These are phyloP conservation scores for Alligator sinensis DNA, from an alignment of 2,113 vertebrate genomes.

Conservation along the genomic window DNA sequence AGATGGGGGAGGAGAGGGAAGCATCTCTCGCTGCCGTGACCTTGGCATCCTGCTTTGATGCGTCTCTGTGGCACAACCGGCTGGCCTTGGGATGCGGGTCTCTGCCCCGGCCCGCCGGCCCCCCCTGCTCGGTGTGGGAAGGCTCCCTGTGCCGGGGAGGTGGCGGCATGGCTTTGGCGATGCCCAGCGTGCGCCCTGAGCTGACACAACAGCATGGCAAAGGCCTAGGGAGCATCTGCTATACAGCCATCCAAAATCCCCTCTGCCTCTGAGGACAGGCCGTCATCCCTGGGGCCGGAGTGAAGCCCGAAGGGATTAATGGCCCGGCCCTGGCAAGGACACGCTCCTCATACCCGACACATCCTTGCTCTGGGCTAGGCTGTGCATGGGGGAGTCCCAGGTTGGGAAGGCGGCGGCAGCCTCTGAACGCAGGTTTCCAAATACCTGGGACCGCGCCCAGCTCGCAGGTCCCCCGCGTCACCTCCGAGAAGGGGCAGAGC, in stretches of 20 bases:
- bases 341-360: background rate
- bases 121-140: no score
- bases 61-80: fast-evolving
- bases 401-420: no score
- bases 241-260: background rate
- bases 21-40: fast-evolving
- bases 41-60: background rate
- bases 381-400: background rate
- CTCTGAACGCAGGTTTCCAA: no score
- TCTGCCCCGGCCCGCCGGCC: background rate
- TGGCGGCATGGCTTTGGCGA: background rate
- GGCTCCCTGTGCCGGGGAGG: background rate
- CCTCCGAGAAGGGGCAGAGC: no score
- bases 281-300: background rate
- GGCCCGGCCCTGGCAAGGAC: background rate
- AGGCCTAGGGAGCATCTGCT: background rate
- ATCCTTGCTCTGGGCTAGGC: background rate
- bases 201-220: no score
- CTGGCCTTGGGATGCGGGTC: fast-evolving
- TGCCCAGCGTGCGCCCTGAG: background rate
- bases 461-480: no score
- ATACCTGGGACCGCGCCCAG: no score
- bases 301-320: background rate
- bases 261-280: background rate
- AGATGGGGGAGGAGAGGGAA: fast-evolving